Base-by-base conservation (phyloP, 2,113 vertebrate genomes). In the Apodemus sylvaticus region DNA sequence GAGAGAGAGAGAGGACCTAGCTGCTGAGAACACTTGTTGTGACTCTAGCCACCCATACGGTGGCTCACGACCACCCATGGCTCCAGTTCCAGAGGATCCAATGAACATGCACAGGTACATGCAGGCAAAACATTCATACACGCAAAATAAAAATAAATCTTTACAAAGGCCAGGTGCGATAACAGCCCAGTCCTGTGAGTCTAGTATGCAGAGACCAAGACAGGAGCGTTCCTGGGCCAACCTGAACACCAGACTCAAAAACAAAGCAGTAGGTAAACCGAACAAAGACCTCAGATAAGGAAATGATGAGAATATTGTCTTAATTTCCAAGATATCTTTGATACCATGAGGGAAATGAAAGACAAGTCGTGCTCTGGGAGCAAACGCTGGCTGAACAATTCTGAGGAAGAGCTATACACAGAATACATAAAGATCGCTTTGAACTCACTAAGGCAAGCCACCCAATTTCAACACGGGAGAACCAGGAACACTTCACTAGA, bases 281-380 rank as follows among this genome's bases (percentile, higher is more conserved):
- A 64, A 9, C 13, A 11, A 64, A 34, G 58, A 64, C 42, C 8
- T 85, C 26, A 86, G 45, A 34, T 19, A 11, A 86, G 60, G 31
- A 66, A 86, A 48, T 31, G 39, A 42, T 29, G 24, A 83, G 42
- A 26, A 9, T 22, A 83, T 62, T 11, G 26, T 39, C 22, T 51
- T 60, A 48, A 20, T 74, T 39, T 73, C 39, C 39, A 86, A 87
- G 86, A 55, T n/a, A n/a, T n/a, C n/a, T n/a, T n/a, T n/a, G n/a
- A n/a, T 31, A 76, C 26, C 39, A 79, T 89, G 83, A 85, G 90
- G 60, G 82, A 34, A 94, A 86, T 62, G n/a, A 89, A 93, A 97
- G 55, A 82, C 11, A 90, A 94, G 12, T 26, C 14, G 73, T 29
- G 53, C 19, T 53, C 45, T 31, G 12, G 90, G 9, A 92, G 53